Evolutionary conservation across 2,888 invertebrate genomes (phyloP).

Genomic region (Acleris literana): DNA sequence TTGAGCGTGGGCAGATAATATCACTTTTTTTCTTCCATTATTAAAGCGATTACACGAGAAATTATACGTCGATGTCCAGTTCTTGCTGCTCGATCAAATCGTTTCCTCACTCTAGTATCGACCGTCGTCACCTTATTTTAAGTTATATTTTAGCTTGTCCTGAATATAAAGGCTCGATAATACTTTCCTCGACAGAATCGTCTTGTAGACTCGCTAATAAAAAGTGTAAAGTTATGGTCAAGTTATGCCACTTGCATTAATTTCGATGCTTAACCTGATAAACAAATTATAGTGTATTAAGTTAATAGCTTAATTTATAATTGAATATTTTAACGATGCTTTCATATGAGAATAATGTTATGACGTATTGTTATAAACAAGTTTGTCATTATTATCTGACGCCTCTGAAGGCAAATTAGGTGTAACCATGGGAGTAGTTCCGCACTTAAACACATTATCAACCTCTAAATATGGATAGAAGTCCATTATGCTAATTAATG

Average conservation of each 20-base stretch:
- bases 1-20: slow-evolving; percentile 84
- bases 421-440: slow-evolving; percentile 52
- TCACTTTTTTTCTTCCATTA: slow-evolving; percentile 82
- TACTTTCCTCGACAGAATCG: slow-evolving; percentile 78
- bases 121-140: slow-evolving; percentile 48
- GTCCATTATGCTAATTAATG: slow-evolving; percentile 14
- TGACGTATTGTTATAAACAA: slow-evolving; percentile 71
- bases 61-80: slow-evolving; percentile 79
- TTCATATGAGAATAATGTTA: slow-evolving; percentile 59
- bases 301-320: slow-evolving; percentile 84
- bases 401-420: slow-evolving; percentile 70
- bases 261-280: slow-evolving; percentile 83
- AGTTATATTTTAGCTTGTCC: slow-evolving; percentile 49
- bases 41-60: slow-evolving; percentile 83
- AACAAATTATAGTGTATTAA: slow-evolving; percentile 83
- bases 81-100: slow-evolving; percentile 61
- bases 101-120: slow-evolving; percentile 42
- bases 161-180: slow-evolving; percentile 53
- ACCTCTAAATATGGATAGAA: background rate
- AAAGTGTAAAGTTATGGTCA: slow-evolving; percentile 82
- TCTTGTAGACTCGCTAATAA: slow-evolving; percentile 81
- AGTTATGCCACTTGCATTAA: slow-evolving; percentile 83
- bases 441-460: background rate
- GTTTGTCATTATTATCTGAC: slow-evolving; percentile 61
- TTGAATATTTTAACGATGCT: slow-evolving; percentile 76